Conservation (phyloP, 2,113 vertebrate genomes). For the Pica pica region DNA sequence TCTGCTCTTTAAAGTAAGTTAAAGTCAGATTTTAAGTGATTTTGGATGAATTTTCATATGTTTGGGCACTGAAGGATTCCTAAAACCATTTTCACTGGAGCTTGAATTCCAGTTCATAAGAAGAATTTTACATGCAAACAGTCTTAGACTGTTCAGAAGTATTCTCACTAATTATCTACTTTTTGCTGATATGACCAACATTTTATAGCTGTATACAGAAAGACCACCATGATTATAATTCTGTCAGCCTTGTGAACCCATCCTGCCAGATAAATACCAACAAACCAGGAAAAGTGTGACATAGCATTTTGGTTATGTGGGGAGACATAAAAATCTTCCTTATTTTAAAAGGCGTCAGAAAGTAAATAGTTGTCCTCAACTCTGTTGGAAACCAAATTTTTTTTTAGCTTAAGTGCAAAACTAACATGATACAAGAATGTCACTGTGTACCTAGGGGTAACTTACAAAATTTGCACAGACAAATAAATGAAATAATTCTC, state of each 20-base stretch:
- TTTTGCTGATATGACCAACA: neutral
- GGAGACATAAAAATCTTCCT: neutral
- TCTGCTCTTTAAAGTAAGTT: neutral
- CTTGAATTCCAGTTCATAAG: slow-evolving; percentile 27
- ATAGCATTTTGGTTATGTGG: neutral
- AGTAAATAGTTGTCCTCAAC: neutral
- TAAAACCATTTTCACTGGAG: slow-evolving; percentile 1
- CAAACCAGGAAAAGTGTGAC: neutral
- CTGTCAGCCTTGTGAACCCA: neutral
- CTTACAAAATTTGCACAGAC: neutral
- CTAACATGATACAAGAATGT: fast-evolving
- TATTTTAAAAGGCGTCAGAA: neutral
- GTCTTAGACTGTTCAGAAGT: neutral
- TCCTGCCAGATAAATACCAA: neutral
- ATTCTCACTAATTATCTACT: neutral
- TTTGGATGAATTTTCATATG: neutral
- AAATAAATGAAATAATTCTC: neutral
- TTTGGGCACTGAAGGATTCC: neutral
- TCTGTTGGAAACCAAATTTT: neutral
- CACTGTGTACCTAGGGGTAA: fast-evolving
- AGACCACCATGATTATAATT: neutral
- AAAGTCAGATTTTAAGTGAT: neutral
- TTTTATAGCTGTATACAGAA: neutral
- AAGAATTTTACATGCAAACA: slow-evolving; percentile 3
- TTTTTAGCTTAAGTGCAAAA: neutral